A percentile compares a stretch with the other conserved stretches of the same genome.
phyloP scores from a whole-genome alignment of 2,888 invertebrate genomes.

The Hipparchia sbordonii region DNA sequence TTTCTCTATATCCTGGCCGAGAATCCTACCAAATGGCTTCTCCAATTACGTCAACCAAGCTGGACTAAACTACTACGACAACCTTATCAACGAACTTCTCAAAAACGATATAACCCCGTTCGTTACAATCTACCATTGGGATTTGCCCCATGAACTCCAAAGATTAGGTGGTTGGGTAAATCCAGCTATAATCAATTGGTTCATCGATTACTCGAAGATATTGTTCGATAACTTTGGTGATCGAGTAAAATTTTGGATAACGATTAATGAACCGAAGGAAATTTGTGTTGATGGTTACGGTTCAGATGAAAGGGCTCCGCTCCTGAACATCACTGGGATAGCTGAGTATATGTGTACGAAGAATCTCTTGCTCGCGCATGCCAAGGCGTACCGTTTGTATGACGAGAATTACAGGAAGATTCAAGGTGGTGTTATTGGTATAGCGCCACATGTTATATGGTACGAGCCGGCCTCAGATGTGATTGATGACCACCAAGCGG shows the following conservation, averaged over 20 bases:
- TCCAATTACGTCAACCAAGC: slow-evolving; percentile 79
- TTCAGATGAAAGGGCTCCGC: slow-evolving; percentile 57
- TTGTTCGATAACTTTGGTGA: slow-evolving; percentile 74
- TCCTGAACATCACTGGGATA: slow-evolving; percentile 64
- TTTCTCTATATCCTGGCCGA: slow-evolving; percentile 85
- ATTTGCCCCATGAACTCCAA: slow-evolving; percentile 78
- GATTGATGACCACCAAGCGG: slow-evolving; percentile 74
- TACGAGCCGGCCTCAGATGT: slow-evolving; percentile 74
- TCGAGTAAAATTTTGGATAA: slow-evolving; percentile 82
- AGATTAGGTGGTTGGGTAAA: slow-evolving; percentile 83
- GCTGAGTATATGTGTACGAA: slow-evolving; percentile 81
- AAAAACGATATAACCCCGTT: slow-evolving; percentile 76
- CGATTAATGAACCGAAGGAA: slow-evolving; percentile 83
- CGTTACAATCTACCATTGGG: slow-evolving; percentile 83
- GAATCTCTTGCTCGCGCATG: slow-evolving; percentile 82
- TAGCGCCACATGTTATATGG: slow-evolving; percentile 70
- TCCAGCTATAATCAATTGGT: slow-evolving; percentile 70
- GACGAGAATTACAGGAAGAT: slow-evolving; percentile 58
- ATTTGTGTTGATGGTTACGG: slow-evolving; percentile 75
- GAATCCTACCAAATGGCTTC: slow-evolving; percentile 84
- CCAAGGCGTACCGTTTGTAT: slow-evolving; percentile 72
- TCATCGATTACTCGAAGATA: slow-evolving; percentile 74
- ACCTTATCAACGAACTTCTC: slow-evolving; percentile 81
- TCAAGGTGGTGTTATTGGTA: slow-evolving; percentile 62
- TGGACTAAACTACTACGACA: slow-evolving; percentile 86